Evolutionary conservation across 2,113 vertebrate species (phyloP).

Genomic region (Coryphaenoides rupestris): DNA sequence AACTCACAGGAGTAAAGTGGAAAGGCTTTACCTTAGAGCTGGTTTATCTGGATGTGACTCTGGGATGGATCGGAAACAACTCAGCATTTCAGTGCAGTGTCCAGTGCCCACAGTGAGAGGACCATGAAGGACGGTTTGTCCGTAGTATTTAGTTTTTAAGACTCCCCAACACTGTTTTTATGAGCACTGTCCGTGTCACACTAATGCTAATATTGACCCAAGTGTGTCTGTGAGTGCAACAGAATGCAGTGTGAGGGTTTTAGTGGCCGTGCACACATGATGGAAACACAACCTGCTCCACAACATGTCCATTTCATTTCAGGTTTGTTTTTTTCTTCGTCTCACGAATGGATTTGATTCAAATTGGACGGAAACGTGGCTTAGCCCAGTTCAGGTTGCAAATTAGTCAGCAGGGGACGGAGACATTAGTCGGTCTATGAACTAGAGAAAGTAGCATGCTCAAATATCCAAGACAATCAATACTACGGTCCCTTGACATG

Average conservation of each 20-base stretch:
- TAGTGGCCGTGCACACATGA: too few relatives aligned
- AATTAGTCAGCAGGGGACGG: slow-evolving; percentile 46
- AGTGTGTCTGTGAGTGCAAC: too few relatives aligned
- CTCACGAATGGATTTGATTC: too few relatives aligned
- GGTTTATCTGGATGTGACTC: slow-evolving; percentile 40
- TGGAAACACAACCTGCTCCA: too few relatives aligned
- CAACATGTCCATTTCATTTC: too few relatives aligned
- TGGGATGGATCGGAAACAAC: slow-evolving; percentile 12
- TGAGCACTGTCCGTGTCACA: too few relatives aligned
- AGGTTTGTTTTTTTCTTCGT: too few relatives aligned
- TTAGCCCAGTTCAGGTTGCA: slow-evolving; percentile 21
- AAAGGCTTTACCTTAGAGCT: slow-evolving; percentile 38
- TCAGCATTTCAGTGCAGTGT: too few relatives aligned
- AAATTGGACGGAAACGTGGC: slow-evolving; percentile 11
- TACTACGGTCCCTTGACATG: slow-evolving; percentile 83
- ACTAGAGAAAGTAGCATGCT: slow-evolving; percentile 77
- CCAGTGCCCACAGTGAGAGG: slow-evolving; percentile 22
- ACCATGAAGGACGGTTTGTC: slow-evolving; percentile 6
- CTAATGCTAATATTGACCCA: too few relatives aligned
- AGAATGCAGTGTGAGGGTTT: too few relatives aligned
- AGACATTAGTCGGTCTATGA: slow-evolving; percentile 62
- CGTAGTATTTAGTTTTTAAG: too few relatives aligned
- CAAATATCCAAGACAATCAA: slow-evolving; percentile 83
- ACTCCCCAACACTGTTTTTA: too few relatives aligned
- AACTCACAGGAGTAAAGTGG: slow-evolving; percentile 51